These are phyloP conservation scores for Zootoca vivipara DNA, from an alignment of 2,113 vertebrate genomes.

Conservation along the genomic window DNA sequence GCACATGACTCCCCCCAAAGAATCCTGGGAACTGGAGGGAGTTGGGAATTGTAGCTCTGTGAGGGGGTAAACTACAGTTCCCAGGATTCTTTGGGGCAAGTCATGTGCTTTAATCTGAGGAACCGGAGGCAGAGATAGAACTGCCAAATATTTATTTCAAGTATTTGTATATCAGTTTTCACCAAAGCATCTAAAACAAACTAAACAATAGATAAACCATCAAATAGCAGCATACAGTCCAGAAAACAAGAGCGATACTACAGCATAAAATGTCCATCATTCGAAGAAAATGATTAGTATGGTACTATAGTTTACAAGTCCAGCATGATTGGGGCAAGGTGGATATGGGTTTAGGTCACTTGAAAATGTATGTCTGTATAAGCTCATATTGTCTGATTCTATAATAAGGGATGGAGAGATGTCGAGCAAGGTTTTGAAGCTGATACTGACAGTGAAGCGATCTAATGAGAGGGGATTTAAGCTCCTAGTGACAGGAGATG, in stretches of 20 bases:
- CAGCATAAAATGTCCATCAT: no score
- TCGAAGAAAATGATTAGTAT: neutral
- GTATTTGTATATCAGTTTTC: no score
- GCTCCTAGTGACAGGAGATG: conserved; percentile 12
- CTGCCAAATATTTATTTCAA: no score
- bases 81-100: no score
- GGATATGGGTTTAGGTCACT: neutral
- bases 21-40: no score
- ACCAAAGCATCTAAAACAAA: neutral
- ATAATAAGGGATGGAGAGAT: neutral
- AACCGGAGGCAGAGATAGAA: no score
- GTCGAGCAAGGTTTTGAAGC: neutral
- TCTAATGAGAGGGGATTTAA: conserved; percentile 6
- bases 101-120: no score
- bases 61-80: no score
- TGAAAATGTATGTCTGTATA: neutral
- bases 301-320: neutral
- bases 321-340: neutral
- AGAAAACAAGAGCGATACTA: no score
- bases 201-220: neutral
- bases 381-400: neutral
- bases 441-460: conserved; percentile 20
- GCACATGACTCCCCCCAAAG: no score
- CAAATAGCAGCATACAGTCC: no score
- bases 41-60: no score